Percentiles rank a stretch among this genome's conserved stretches.
Evolutionary conservation across 2,113 vertebrate genomes (phyloP).

Genomic region (Pluvialis apricaria): DNA sequence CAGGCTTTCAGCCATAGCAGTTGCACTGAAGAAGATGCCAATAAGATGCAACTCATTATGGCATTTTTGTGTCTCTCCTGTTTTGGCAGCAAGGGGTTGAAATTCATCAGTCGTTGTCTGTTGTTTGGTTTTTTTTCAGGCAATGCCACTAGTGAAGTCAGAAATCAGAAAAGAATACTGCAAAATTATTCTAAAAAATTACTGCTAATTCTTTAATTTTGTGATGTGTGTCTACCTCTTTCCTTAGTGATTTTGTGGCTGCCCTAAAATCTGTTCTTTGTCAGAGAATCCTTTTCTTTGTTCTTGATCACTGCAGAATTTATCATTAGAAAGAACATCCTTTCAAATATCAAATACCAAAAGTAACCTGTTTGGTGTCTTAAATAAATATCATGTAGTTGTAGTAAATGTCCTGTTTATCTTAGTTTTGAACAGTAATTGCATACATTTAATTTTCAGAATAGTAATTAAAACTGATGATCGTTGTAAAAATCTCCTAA

Average conservation of each 20-base stretch:
- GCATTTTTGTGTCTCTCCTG: not conserved
- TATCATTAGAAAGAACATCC: not conserved
- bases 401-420: not conserved
- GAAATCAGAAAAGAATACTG: not conserved
- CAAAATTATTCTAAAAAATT: not conserved
- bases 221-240: not conserved
- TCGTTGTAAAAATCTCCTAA: not conserved
- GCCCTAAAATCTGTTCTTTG: not conserved
- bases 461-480: not conserved
- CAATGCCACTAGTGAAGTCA: not conserved
- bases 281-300: not conserved
- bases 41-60: not conserved
- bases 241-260: not conserved
- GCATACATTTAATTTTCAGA: not conserved
- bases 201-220: not conserved
- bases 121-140: no score
- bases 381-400: not conserved
- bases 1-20: not conserved
- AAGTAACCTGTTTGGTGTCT: not conserved
- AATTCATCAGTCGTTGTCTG: not conserved
- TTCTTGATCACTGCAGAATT: not conserved
- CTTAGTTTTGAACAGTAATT: not conserved
- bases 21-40: not conserved
- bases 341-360: not conserved
- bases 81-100: not conserved